Percentiles rank a stretch among this genome's conserved stretches.
These are phyloP conservation scores for Podarcis raffonei DNA, from an alignment of 2,113 vertebrate species.

Conservation along the genomic window DNA sequence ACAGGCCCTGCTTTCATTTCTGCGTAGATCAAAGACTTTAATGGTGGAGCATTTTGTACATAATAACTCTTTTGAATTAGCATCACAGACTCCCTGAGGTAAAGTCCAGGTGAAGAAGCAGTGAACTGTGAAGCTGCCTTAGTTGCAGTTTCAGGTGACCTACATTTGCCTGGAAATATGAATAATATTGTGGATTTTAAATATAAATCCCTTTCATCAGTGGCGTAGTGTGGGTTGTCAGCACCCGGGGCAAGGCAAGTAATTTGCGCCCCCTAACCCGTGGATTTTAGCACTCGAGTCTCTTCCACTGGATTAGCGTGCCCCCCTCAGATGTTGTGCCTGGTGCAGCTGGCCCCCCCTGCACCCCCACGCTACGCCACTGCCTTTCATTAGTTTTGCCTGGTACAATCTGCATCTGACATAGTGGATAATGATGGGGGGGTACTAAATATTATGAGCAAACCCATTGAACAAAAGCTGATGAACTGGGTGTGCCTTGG, in stretches of 20 bases:
- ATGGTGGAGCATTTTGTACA: background rate
- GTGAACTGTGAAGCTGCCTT: slow-evolving; percentile 3
- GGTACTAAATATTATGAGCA: background rate
- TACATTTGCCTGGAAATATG: slow-evolving; percentile 12
- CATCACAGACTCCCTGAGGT: background rate
- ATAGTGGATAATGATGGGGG: background rate
- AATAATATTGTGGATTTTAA: background rate
- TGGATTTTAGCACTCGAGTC: too few relatives aligned
- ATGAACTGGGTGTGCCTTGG: background rate
- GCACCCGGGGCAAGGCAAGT: too few relatives aligned
- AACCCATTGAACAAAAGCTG: background rate
- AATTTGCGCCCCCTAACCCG: too few relatives aligned
- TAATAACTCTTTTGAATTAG: background rate
- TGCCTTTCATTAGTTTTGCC: background rate
- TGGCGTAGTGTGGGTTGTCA: too few relatives aligned
- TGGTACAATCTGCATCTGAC: background rate
- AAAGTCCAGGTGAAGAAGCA: background rate
- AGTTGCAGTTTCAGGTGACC: background rate
- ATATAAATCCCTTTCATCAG: background rate
- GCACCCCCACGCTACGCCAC: too few relatives aligned
- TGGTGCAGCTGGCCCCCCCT: too few relatives aligned
- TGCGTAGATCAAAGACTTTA: background rate
- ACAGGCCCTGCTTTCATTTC: background rate
- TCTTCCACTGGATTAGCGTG: too few relatives aligned
- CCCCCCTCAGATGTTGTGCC: too few relatives aligned